Conservation (phyloP, 2,797 vertebrate genomes). For the Notolepis coatsorum region DNA sequence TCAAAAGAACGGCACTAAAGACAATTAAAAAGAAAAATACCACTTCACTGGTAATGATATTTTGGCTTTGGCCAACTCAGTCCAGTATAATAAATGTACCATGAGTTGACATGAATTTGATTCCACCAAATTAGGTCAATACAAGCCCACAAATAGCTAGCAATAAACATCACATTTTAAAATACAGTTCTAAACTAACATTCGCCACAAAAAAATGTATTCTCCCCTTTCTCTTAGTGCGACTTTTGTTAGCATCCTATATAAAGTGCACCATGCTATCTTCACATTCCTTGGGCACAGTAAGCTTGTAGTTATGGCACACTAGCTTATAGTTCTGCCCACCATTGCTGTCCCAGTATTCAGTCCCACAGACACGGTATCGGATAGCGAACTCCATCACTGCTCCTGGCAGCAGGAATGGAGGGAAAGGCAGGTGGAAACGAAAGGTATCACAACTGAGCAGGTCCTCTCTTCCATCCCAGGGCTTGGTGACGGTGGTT, state of each 20-base stretch:
- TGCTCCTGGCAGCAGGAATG: slow-evolving; percentile 89
- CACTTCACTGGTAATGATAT: slow-evolving; percentile 21
- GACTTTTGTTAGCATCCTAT: slow-evolving; percentile 55
- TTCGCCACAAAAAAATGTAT: slow-evolving; percentile 43
- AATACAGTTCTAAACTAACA: slow-evolving; percentile 14
- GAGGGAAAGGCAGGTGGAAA: slow-evolving; percentile 91
- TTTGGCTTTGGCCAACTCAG: not conserved
- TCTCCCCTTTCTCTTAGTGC: slow-evolving; percentile 17
- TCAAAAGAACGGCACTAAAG: slow-evolving; percentile 18
- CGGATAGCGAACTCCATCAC: slow-evolving; percentile 90
- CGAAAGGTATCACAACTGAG: slow-evolving; percentile 87
- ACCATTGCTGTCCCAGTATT: slow-evolving; percentile 96
- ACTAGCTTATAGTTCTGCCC: slow-evolving; percentile 92
- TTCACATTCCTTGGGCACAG: slow-evolving; percentile 92
- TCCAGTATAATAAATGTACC: not conserved
- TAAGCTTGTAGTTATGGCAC: slow-evolving; percentile 88
- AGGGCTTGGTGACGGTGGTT: slow-evolving; percentile 61
- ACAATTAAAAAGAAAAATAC: not conserved
- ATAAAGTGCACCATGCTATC: slow-evolving; percentile 97
- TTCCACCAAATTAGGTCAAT: not conserved
- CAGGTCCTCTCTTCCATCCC: slow-evolving; percentile 53
- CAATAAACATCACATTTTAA: not conserved
- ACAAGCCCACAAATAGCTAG: not conserved
- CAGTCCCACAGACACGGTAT: slow-evolving; percentile 85
- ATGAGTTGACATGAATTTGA: slow-evolving; percentile 1